Evolutionary conservation across 2,797 vertebrate genomes (phyloP).

Genomic region (Alca torda): DNA sequence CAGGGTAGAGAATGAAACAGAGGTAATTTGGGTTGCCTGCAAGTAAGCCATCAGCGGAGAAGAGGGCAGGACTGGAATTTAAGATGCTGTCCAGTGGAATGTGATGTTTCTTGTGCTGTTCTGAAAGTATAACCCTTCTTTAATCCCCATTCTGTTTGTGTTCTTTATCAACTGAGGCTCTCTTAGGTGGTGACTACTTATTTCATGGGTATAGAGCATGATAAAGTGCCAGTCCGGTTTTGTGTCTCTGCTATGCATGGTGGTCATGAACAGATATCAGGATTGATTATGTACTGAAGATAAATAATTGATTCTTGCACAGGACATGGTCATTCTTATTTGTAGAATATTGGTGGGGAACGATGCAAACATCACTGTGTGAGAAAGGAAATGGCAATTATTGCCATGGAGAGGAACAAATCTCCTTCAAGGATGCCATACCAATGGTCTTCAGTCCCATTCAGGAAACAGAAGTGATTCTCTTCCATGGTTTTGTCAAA

Average conservation of each 20-base stretch:
- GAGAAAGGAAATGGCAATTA: background rate
- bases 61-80: background rate
- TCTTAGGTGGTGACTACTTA: background rate
- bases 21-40: background rate
- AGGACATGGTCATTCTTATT: background rate
- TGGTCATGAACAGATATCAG: background rate
- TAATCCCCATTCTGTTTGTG: background rate
- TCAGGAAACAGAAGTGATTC: background rate
- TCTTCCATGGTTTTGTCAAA: background rate
- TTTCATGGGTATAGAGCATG: background rate
- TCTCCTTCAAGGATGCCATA: background rate
- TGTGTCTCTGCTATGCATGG: background rate
- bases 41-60: background rate
- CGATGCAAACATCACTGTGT: background rate
- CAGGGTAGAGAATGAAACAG: background rate
- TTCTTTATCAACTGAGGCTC: background rate
- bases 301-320: background rate
- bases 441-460: background rate
- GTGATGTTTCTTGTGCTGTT: fast-evolving
- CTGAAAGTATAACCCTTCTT: background rate
- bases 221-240: background rate
- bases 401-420: background rate
- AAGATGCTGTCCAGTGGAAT: background rate
- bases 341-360: background rate
- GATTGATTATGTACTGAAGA: background rate